phyloP scores from a whole-genome alignment of 2,888 invertebrate genomes.

The Scaptodrosophila latifasciaeformis region DNA sequence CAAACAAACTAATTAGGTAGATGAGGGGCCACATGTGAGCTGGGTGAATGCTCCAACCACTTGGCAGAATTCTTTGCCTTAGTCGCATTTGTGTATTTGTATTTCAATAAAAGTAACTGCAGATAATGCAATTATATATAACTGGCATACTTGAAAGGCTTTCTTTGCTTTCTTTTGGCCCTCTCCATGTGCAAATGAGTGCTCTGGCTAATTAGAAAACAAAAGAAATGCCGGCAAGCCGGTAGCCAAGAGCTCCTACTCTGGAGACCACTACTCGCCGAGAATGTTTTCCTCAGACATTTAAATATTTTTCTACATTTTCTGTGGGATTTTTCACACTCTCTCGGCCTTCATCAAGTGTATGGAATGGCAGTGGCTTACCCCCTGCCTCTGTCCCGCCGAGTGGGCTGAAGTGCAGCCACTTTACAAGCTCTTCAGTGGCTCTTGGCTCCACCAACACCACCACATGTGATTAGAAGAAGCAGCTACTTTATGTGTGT shows the following conservation, averaged over 20 bases:
- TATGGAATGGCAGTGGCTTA: not conserved
- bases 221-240: constrained; percentile 20
- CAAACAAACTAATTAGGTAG: constrained; percentile 65
- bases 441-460: too few relatives aligned
- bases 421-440: constrained; percentile 42
- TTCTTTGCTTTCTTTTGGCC: constrained; percentile 2
- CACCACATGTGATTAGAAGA: constrained; percentile 35
- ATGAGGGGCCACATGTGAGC: constrained; percentile 12
- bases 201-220: constrained; percentile 61
- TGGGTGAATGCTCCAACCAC: constrained; percentile 3
- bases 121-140: constrained; percentile 68
- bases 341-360: not conserved
- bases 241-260: too few relatives aligned
- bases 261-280: too few relatives aligned
- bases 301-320: too few relatives aligned
- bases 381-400: not conserved
- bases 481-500: constrained; percentile 13
- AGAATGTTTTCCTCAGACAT: too few relatives aligned
- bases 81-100: constrained; percentile 48
- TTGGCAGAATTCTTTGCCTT: constrained; percentile 53
- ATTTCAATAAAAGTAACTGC: constrained; percentile 42
- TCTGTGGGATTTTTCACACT: too few relatives aligned
- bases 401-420: not conserved
- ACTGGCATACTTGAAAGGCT: constrained; percentile 40
- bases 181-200: constrained; percentile 13